These are phyloP conservation scores for Laticauda laticaudata DNA, from an alignment of 2,113 vertebrate species.

Conservation along the genomic window DNA sequence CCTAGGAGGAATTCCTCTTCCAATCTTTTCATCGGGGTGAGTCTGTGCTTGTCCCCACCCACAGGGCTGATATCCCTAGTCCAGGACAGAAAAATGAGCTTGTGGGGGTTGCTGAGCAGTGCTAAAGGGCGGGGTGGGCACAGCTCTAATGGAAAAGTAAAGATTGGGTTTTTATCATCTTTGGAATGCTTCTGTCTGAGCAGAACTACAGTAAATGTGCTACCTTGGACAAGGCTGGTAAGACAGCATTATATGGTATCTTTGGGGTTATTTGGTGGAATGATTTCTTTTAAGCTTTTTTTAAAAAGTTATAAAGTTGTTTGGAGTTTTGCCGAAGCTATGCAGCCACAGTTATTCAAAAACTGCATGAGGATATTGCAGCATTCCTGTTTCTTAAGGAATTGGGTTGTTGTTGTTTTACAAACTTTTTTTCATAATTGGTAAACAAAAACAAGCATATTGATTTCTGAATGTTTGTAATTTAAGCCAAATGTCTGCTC, in stretches of 20 bases:
- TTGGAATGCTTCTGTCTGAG: conserved; percentile 7
- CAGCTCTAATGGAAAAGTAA: conserved; percentile 18
- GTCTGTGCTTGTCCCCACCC: neutral
- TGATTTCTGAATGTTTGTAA: neutral
- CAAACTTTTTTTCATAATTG: neutral
- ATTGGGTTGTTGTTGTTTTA: neutral
- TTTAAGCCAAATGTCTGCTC: too few species aligned
- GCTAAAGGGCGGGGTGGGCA: neutral
- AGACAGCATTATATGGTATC: neutral
- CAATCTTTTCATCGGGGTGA: neutral
- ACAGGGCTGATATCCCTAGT: neutral
- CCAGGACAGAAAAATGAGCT: neutral
- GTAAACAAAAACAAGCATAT: neutral
- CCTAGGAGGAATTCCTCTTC: neutral
- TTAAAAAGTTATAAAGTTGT: neutral
- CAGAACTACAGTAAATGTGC: neutral
- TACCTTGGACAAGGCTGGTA: conserved; percentile 4
- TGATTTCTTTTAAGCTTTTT: neutral
- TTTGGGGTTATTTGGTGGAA: neutral
- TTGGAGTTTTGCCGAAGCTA: neutral
- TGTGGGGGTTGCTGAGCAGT: neutral
- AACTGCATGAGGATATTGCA: neutral
- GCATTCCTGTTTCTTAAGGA: neutral
- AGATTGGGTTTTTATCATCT: neutral
- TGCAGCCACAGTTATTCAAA: neutral